phyloP scores from a whole-genome alignment of 1,140 invertebrate genomes.

The Drosophila punjabiensis region DNA sequence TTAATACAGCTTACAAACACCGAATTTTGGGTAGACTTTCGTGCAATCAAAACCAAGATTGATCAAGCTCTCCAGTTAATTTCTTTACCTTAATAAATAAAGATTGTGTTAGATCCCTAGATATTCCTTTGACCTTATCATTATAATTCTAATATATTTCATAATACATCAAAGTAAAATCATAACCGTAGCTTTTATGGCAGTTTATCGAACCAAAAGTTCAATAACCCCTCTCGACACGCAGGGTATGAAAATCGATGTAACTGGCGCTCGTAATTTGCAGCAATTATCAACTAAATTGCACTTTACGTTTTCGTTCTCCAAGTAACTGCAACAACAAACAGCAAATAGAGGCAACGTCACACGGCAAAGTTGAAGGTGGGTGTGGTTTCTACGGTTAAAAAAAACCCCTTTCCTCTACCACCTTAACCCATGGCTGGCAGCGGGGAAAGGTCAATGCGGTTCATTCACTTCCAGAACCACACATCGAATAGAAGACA shows the following conservation, averaged over 20 bases:
- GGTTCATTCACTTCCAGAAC: conserved; percentile 65
- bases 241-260: conserved; percentile 61
- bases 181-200: neutral
- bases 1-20: too few relatives aligned
- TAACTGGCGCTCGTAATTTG: conserved; percentile 66
- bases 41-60: too few relatives aligned
- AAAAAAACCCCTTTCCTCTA: neutral
- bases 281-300: conserved; percentile 71
- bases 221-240: conserved; percentile 35
- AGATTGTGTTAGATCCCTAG: too few relatives aligned
- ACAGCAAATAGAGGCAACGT: conserved; percentile 18
- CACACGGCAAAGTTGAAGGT: conserved; percentile 16
- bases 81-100: too few relatives aligned
- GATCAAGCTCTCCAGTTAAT: too few relatives aligned
- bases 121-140: too few relatives aligned
- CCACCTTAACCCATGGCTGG: neutral
- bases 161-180: neutral
- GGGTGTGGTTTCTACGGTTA: conserved; percentile 43
- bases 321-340: conserved; percentile 36
- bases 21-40: too few relatives aligned
- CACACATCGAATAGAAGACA: conserved; percentile 31
- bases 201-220: conserved; percentile 9
- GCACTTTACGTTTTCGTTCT: conserved; percentile 45
- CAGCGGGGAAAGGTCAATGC: conserved; percentile 52
- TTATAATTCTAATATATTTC: too few relatives aligned